Percentiles rank a stretch among this genome's conserved stretches.
These are phyloP conservation scores for Camponotus fellah DNA, from an alignment of 2,888 invertebrate species.

Conservation along the genomic window DNA sequence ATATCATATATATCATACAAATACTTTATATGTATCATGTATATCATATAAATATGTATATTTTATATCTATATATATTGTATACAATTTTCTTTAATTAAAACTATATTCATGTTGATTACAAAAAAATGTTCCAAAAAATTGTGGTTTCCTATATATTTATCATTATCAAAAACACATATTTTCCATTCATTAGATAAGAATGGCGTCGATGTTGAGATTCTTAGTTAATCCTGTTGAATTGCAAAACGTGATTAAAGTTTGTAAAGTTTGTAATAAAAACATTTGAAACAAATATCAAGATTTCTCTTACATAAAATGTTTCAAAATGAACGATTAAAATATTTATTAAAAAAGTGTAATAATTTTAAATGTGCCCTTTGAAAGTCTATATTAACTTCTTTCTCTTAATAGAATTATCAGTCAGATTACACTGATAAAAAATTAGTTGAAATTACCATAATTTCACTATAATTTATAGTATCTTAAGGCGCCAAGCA, in stretches of 20 bases:
- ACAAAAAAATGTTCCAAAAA: neutral
- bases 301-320: neutral
- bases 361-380: neutral
- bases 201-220: conserved; percentile 70
- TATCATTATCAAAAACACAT: neutral
- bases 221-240: conserved; percentile 54
- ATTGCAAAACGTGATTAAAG: conserved; percentile 67
- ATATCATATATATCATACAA: no score
- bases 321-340: neutral
- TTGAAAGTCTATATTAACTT: neutral
- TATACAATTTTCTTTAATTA: neutral
- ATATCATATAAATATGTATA: no score
- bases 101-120: neutral
- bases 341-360: no score
- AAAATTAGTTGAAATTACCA: no score
- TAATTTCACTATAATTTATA: no score
- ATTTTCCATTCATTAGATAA: neutral
- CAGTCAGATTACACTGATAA: no score
- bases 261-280: no score
- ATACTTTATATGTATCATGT: no score
- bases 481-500: no score
- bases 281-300: neutral
- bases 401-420: neutral
- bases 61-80: no score
- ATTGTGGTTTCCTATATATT: neutral